Evolutionary conservation across 2,797 vertebrate species (phyloP).

Genomic region (Erethizon dorsatum): DNA sequence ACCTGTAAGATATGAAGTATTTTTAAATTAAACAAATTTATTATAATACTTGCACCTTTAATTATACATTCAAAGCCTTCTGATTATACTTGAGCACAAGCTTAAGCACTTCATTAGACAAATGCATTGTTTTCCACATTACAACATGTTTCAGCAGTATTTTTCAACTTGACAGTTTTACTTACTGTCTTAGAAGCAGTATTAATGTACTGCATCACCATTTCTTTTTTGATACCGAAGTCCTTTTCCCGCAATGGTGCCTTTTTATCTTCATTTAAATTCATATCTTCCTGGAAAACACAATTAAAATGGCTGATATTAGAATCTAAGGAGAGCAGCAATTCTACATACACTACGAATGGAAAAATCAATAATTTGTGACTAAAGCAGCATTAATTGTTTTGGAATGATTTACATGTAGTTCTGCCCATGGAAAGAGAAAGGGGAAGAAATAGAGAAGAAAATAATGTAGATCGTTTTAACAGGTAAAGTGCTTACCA

Average conservation of each 20-base stretch:
- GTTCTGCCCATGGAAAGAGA: slow-evolving; percentile 64
- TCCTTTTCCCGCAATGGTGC: slow-evolving; percentile 97
- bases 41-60: slow-evolving; percentile 34
- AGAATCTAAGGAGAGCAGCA: slow-evolving; percentile 79
- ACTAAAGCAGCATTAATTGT: slow-evolving; percentile 83
- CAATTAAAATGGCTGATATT: slow-evolving; percentile 84
- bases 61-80: slow-evolving; percentile 66
- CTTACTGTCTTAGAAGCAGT: slow-evolving; percentile 97
- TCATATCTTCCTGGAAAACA: slow-evolving; percentile 97
- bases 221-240: slow-evolving; percentile 97
- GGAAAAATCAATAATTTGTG: slow-evolving; percentile 84
- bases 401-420: slow-evolving; percentile 78
- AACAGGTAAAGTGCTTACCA: slow-evolving; percentile 69
- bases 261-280: slow-evolving; percentile 99
- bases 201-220: slow-evolving; percentile 98
- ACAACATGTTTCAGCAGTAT: slow-evolving; percentile 34
- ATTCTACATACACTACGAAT: slow-evolving; percentile 66
- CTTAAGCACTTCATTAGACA: slow-evolving; percentile 68
- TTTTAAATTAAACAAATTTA: slow-evolving; percentile 54
- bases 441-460: slow-evolving; percentile 2
- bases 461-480: slow-evolving; percentile 66
- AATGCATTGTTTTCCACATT: slow-evolving; percentile 55
- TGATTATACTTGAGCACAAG: neutral
- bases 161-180: slow-evolving; percentile 82
- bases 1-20: slow-evolving; percentile 27